Percentiles rank a stretch among this genome's conserved stretches.
These are phyloP conservation scores for Nebria ingens DNA, from an alignment of 1,140 invertebrate species.

Conservation along the genomic window DNA sequence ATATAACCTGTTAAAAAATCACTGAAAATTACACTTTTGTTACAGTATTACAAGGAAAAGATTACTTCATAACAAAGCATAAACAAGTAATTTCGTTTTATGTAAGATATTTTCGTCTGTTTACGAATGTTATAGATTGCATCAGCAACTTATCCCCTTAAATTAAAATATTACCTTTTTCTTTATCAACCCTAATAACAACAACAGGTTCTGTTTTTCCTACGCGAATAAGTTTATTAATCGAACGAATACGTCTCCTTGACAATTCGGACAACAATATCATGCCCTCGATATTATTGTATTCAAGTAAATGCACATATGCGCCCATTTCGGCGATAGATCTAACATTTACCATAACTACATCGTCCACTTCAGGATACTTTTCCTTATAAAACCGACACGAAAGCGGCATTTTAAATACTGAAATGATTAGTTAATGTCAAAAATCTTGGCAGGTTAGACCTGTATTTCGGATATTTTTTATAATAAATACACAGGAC, in stretches of 20 bases:
- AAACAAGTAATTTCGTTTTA: background rate
- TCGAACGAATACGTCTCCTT: conserved; percentile 94
- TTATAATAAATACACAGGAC: too few relatives aligned
- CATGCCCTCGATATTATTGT: conserved; percentile 99
- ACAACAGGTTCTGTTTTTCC: conserved; percentile 98
- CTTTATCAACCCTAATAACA: conserved; percentile 98
- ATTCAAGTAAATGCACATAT: conserved; percentile 95
- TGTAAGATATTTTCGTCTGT: background rate
- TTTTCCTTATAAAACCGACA: conserved; percentile 97
- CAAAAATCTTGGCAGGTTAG: too few relatives aligned
- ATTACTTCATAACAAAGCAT: too few relatives aligned
- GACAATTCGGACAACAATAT: conserved; percentile 93
- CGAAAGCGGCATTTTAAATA: conserved; percentile 74
- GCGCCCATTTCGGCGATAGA: conserved; percentile 99
- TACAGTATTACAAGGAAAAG: too few relatives aligned
- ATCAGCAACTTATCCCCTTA: background rate
- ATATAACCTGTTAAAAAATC: conserved; percentile 72
- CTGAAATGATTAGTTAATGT: too few relatives aligned
- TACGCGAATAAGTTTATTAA: conserved; percentile 98
- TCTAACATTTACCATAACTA: conserved; percentile 98
- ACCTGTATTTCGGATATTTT: too few relatives aligned
- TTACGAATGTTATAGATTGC: background rate
- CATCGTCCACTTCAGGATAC: conserved; percentile 98
- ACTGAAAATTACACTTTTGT: background rate
- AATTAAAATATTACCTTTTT: conserved; percentile 69